phyloP scores from a whole-genome alignment of 1,140 invertebrate genomes.

The Neodiprion fabricii region DNA sequence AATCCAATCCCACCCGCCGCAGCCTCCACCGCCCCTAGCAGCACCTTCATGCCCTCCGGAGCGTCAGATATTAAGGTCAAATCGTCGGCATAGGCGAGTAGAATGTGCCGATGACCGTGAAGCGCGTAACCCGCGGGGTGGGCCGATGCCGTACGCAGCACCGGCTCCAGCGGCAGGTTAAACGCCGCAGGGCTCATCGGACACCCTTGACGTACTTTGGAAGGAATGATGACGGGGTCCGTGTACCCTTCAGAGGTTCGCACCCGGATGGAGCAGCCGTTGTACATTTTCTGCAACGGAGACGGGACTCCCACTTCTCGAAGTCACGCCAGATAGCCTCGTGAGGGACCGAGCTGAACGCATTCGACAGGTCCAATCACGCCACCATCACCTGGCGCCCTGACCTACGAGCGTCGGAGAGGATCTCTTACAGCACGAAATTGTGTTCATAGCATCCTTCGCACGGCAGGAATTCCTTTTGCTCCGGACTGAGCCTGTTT shows the following conservation, averaged over 20 bases:
- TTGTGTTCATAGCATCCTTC: conserved; percentile 53
- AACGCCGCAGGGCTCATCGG: conserved; percentile 53
- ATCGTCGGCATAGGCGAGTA: conserved; percentile 46
- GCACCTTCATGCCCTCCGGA: conserved; percentile 19
- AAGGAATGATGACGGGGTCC: conserved; percentile 36
- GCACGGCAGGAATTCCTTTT: conserved; percentile 46
- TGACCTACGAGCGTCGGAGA: conserved; percentile 32
- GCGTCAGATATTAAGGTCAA: conserved; percentile 30
- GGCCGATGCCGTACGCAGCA: conserved; percentile 20
- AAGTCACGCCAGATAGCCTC: conserved; percentile 31
- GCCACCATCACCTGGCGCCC: conserved; percentile 36
- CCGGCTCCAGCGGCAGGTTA: conserved; percentile 51
- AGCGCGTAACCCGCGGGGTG: conserved; percentile 28
- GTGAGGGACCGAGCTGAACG: conserved; percentile 47
- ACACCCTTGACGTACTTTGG: conserved; percentile 54
- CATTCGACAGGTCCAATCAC: conserved; percentile 45
- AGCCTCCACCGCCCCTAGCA: conserved; percentile 23
- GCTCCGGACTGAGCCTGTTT: conserved; percentile 26
- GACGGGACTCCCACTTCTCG: conserved; percentile 16
- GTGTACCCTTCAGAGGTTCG: conserved; percentile 29
- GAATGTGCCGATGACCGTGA: conserved; percentile 27
- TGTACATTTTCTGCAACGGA: conserved; percentile 29
- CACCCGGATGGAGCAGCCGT: conserved; percentile 20
- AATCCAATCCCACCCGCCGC: conserved; percentile 27
- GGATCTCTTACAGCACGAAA: conserved; percentile 37